Evolutionary conservation across 2,797 vertebrate genomes (phyloP), one percentile per base, ranked within the genome.

Genomic region (Neopelma chrysocephalum): DNA sequence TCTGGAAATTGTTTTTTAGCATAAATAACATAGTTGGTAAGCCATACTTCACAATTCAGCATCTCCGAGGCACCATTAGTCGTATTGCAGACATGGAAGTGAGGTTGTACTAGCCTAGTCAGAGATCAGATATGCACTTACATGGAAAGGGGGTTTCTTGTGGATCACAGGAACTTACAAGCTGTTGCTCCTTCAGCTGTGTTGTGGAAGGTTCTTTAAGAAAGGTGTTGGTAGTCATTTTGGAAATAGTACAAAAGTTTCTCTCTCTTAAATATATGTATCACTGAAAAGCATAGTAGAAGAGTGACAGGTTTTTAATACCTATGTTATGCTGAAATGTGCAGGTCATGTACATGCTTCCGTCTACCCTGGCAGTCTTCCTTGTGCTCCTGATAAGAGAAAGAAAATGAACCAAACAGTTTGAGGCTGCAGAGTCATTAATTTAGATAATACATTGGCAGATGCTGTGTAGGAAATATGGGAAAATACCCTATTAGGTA

Each of bases 401-500:
- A 4, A 50, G 73, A 93, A 94, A 91, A 90, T 53, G n/a, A 88
- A 84, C 43, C 43, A 75, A 88, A 60, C 32, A 31, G 53, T 92
- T 60, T 82, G 92, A 90, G 73, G n/a, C 54, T 90, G 85, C 70
- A 32, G 50, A 83, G 51, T 56, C 40, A 68, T 83, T 96, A 84
- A 82, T 94, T 94, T 91, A 62, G 82, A 25, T 90, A 93, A 65
- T 66, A 50, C 62, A 36, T 18, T 83, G 82, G 42, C 72, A 84
- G 62, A 51, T 89, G 62, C 62, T 79, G 23, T 82, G 65, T 84
- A 66, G 58, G 40, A 94, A 93, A 84, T 68, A 78, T 2, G 27
- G 69, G 82, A 83, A 93, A 91, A 88, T 42, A 87, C 66, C 43
- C 34, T 60, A 38, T 81, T 69, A 93, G 69, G 36, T 81, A 93